These are phyloP conservation scores for Scomber colias DNA, from an alignment of 2,113 vertebrate species.

Conservation along the genomic window DNA sequence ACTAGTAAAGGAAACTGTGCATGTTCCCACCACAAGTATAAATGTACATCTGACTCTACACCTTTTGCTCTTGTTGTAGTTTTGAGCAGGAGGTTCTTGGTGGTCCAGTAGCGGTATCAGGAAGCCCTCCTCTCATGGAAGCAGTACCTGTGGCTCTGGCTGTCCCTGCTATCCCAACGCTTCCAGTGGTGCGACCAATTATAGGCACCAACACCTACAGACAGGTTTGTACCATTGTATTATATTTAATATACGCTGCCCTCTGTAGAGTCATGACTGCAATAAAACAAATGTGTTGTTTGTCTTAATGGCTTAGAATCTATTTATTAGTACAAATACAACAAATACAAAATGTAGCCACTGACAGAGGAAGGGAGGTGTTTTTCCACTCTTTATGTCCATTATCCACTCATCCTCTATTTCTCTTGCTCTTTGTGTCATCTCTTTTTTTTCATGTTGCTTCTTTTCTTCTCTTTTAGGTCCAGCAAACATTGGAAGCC, in stretches of 20 bases:
- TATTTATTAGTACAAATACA: too few relatives aligned
- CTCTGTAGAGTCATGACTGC: neutral
- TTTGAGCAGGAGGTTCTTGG: constrained; percentile 96
- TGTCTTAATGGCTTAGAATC: neutral
- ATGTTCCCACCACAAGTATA: neutral
- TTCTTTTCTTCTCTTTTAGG: constrained; percentile 72
- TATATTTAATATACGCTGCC: neutral
- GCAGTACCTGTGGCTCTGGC: constrained; percentile 85
- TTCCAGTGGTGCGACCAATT: constrained; percentile 88
- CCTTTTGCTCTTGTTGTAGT: constrained; percentile 44
- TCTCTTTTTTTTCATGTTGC: neutral
- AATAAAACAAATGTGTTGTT: neutral
- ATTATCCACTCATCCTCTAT: neutral
- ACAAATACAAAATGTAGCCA: neutral
- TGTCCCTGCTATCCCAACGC: constrained; percentile 80
- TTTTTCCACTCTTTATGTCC: neutral
- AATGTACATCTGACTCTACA: neutral
- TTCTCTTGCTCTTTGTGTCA: rapidly evolving
- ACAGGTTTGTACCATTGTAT: constrained; percentile 81
- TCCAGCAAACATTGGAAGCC: constrained; percentile 93
- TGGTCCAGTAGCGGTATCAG: constrained; percentile 85
- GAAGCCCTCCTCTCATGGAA: constrained; percentile 81
- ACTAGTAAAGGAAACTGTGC: too few relatives aligned
- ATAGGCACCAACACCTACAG: constrained; percentile 95
- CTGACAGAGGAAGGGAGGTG: neutral